These are phyloP conservation scores for Belonocnema kinseyi DNA, from an alignment of 1,140 invertebrate species.

Conservation along the genomic window DNA sequence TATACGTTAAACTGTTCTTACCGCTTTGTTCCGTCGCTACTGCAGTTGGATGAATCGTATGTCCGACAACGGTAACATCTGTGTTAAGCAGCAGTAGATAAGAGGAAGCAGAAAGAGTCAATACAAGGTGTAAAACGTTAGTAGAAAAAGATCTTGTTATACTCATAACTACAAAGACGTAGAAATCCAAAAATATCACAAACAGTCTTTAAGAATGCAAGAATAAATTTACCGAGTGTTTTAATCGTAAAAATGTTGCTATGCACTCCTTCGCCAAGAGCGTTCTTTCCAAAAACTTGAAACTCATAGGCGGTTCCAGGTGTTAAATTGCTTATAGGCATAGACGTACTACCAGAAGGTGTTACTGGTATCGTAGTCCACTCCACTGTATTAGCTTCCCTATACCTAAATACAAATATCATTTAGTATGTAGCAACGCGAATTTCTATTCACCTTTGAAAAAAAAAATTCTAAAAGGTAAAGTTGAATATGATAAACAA, in stretches of 20 bases:
- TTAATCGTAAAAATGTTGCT: slow-evolving; percentile 93
- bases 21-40: slow-evolving; percentile 2
- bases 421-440: neutral
- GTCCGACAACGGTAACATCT: slow-evolving; percentile 12
- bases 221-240: slow-evolving; percentile 87
- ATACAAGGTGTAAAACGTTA: slow-evolving; percentile 36
- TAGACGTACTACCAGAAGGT: slow-evolving; percentile 90
- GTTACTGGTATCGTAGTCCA: slow-evolving; percentile 96
- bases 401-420: slow-evolving; percentile 78
- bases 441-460: neutral
- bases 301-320: slow-evolving; percentile 96
- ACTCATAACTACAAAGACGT: neutral
- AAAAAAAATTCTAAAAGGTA: neutral
- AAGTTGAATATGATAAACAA: neutral
- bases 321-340: slow-evolving; percentile 92
- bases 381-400: slow-evolving; percentile 87
- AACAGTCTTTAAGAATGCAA: neutral
- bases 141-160: neutral
- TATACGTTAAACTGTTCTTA: neutral
- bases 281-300: slow-evolving; percentile 96
- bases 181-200: neutral
- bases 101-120: slow-evolving; percentile 41
- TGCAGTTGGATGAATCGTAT: slow-evolving; percentile 4
- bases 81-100: slow-evolving; percentile 30
- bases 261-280: slow-evolving; percentile 95